Evolutionary conservation across 2,888 invertebrate species (phyloP).

Genomic region (Campaea margaritaria): DNA sequence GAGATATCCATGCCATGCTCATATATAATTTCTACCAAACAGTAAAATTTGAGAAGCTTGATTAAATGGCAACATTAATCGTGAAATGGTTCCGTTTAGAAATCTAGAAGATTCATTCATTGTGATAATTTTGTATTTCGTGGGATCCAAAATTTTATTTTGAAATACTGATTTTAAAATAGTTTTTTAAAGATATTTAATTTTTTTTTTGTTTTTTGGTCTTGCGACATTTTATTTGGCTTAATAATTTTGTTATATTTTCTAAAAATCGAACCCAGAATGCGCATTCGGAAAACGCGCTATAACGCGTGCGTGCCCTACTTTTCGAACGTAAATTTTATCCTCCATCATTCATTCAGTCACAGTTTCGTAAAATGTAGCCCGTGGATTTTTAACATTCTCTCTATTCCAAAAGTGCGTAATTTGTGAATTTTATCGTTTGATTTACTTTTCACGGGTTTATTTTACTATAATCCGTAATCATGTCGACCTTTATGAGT

Average conservation of each 20-base stretch:
- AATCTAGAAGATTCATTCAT: conserved; percentile 31
- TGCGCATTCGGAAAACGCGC: conserved; percentile 1
- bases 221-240: background rate
- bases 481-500: conserved; percentile 44
- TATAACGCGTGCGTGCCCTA: conserved; percentile 44
- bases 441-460: conserved; percentile 50
- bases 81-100: conserved; percentile 46
- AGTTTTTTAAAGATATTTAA: background rate
- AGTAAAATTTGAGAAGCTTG: conserved; percentile 19
- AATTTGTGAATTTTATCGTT: conserved; percentile 62
- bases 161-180: background rate
- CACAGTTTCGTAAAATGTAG: conserved; percentile 70
- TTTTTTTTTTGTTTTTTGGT: conserved; percentile 3
- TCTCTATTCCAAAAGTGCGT: conserved; percentile 65
- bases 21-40: conserved; percentile 35
- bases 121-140: background rate
- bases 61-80: conserved; percentile 42
- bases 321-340: conserved; percentile 54
- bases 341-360: conserved; percentile 53
- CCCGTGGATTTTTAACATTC: conserved; percentile 62
- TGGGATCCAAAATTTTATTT: background rate
- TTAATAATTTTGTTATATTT: background rate
- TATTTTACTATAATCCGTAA: conserved; percentile 53
- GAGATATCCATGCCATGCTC: background rate
- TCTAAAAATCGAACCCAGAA: background rate